phyloP scores from a whole-genome alignment of 2,797 vertebrate genomes.

The Dryobates pubescens region DNA sequence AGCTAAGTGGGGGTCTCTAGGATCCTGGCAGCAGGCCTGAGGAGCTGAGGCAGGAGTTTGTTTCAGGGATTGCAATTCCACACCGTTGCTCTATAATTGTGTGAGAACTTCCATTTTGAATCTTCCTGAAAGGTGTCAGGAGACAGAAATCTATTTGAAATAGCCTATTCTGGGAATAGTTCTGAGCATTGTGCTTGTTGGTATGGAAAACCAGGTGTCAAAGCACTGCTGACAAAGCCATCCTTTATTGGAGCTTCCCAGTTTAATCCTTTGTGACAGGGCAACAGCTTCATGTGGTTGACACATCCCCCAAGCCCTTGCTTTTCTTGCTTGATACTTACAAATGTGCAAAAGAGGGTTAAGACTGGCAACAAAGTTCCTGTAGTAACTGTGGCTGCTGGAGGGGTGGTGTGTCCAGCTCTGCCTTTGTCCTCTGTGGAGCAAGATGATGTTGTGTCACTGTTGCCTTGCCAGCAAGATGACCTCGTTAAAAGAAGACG shows the following conservation, averaged over 20 bases:
- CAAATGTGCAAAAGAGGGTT: background rate
- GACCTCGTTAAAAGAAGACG: slow-evolving; percentile 94
- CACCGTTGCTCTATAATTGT: fast-evolving
- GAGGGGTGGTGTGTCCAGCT: background rate
- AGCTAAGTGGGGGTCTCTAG: background rate
- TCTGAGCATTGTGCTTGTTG: background rate
- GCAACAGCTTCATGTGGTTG: too few relatives aligned
- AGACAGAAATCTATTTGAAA: background rate
- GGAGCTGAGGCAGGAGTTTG: background rate
- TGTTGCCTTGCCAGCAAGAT: slow-evolving; percentile 87
- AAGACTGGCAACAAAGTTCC: background rate
- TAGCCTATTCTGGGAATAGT: background rate
- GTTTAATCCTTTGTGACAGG: background rate
- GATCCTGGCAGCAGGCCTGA: background rate
- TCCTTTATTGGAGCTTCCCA: background rate
- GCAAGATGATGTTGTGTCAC: background rate
- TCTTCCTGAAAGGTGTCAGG: background rate
- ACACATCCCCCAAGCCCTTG: background rate
- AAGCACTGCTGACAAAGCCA: background rate
- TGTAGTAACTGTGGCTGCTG: background rate
- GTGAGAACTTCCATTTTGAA: background rate
- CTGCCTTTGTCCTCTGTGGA: background rate
- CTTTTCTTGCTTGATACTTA: background rate
- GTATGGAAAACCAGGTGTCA: background rate
- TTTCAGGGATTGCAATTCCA: background rate